phyloP scores from a whole-genome alignment of 2,888 invertebrate species.

The Acrobasis repandana region DNA sequence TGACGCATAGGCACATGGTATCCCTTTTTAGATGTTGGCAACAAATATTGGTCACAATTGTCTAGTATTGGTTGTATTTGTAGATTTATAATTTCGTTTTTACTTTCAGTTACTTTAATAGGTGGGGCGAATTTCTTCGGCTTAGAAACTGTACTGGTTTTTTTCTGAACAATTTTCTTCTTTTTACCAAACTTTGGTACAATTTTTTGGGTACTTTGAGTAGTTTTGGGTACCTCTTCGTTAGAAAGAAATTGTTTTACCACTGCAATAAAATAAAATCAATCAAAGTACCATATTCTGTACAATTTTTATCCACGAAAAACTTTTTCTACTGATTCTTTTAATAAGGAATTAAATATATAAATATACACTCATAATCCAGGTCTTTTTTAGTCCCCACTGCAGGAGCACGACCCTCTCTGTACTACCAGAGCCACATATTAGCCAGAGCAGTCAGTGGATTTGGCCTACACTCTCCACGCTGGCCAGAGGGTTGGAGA shows the following conservation, averaged over 20 bases:
- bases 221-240: conserved; percentile 23
- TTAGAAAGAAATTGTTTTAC: conserved; percentile 15
- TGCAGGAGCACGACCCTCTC: too few species aligned
- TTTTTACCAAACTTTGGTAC: conserved; percentile 49
- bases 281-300: too few species aligned
- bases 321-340: too few species aligned
- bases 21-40: background rate
- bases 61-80: background rate
- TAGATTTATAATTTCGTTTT: background rate
- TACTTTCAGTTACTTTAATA: conserved; percentile 32
- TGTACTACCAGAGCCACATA: too few species aligned
- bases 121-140: conserved; percentile 57
- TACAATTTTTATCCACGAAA: too few species aligned
- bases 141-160: conserved; percentile 28
- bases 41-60: background rate
- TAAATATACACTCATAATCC: too few species aligned
- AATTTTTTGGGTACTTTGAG: conserved; percentile 35
- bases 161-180: conserved; percentile 21
- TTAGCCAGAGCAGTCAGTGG: too few species aligned
- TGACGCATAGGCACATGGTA: background rate
- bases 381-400: too few species aligned
- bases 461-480: too few species aligned
- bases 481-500: too few species aligned
- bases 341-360: too few species aligned
- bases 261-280: background rate